Evolutionary conservation across 2,113 vertebrate genomes (phyloP), one percentile per base, ranked within the genome.

Genomic region (Motacilla tschutschensis): DNA sequence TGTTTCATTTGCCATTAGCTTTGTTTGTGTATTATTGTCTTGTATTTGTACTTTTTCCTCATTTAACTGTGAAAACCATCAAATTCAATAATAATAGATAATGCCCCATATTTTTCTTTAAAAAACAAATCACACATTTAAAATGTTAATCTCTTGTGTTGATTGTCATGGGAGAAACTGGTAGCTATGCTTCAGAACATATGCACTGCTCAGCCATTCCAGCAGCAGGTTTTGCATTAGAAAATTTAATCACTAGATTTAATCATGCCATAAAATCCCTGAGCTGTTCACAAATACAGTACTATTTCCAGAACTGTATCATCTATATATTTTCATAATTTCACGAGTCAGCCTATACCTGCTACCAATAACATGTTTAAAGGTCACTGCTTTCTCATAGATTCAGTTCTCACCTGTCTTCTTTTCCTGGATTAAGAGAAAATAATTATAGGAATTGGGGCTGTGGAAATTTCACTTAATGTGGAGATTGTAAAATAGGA

Each of bases 251-350:
- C n/a, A 38, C 20, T 65, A 60, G 35, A 79, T 81, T 86, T 79
- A 92, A 88, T 78, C 59, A 73, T 9, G 9, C 14, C 59, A 53
- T 59, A 44, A 92, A 73, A 24, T 76, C 70, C 44, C 5, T 7
- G 59, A 84, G 55, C 55, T 93, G 47, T 70, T 91, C 74, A 69
- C 73, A 92, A 89, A 69, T 65, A 58, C 22, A 70, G 31, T 46
- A 43, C 28, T 54, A 26, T 85, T 88, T 91, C 74, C 66, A 83
- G 51, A 79, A 70, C 26, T 31, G 29, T 33, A 76, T 36, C 1
- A 25, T 70, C 54, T 74, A 24, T 51, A 29, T 58, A 16, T 70
- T 76, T 69, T 66, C 13, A 15, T 73, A 51, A 70, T 83, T 88
- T 85, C 20, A 51, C 8, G 0, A 66, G 43, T 79, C 71, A 88